phyloP scores from a whole-genome alignment of 2,113 vertebrate species.

The Thinocorus orbignyianus region DNA sequence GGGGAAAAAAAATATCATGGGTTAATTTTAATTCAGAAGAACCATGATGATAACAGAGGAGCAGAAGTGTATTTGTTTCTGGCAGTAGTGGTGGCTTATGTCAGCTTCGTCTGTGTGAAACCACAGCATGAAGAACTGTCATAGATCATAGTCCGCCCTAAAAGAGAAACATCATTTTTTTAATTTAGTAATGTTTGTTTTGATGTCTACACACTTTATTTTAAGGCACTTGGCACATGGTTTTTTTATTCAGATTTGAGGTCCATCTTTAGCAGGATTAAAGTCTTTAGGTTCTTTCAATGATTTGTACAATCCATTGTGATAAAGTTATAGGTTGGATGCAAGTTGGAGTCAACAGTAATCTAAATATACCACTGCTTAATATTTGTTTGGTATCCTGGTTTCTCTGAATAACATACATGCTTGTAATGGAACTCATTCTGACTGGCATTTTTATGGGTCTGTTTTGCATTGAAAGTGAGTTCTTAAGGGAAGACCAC shows the following conservation, averaged over 20 bases:
- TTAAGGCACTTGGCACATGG: background rate
- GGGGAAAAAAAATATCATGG: background rate
- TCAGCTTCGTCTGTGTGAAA: background rate
- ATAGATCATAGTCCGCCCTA: background rate
- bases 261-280: background rate
- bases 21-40: background rate
- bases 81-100: background rate
- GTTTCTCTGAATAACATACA: background rate
- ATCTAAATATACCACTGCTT: background rate
- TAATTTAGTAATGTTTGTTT: background rate
- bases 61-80: background rate
- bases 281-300: background rate
- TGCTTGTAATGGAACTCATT: rapidly evolving
- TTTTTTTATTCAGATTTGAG: background rate
- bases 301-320: background rate
- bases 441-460: background rate
- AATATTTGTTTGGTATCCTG: background rate
- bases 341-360: background rate
- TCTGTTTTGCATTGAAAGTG: background rate
- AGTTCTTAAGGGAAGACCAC: background rate
- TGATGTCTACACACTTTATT: background rate
- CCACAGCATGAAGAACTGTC: background rate
- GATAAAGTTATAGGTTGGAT: background rate
- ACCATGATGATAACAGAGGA: background rate
- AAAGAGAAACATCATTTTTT: conserved; percentile 15